Evolutionary conservation across 1,140 invertebrate species (phyloP).

Genomic region (Carposina sasakii): DNA sequence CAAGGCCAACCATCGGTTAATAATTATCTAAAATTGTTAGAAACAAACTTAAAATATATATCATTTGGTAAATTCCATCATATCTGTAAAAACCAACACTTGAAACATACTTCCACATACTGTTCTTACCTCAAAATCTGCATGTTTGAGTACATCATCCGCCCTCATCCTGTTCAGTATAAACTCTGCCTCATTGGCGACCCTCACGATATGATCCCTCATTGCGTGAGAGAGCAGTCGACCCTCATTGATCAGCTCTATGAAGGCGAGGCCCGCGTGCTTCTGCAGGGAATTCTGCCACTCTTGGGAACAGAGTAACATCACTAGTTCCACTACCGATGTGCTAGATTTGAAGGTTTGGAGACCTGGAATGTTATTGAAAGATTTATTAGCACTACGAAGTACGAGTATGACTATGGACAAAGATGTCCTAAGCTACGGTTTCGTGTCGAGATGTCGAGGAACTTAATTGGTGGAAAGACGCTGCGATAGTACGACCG

Average conservation of each 20-base stretch:
- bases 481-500: too few species aligned
- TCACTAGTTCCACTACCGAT: slow-evolving; percentile 97
- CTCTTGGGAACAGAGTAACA: slow-evolving; percentile 99
- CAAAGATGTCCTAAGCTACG: too few species aligned
- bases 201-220: slow-evolving; percentile 98
- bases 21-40: too few species aligned
- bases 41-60: too few species aligned
- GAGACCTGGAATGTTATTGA: slow-evolving; percentile 77
- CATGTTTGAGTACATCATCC: slow-evolving; percentile 98
- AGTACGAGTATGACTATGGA: too few species aligned
- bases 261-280: slow-evolving; percentile 98
- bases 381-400: too few species aligned
- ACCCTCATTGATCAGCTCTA: slow-evolving; percentile 99
- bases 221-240: slow-evolving; percentile 97
- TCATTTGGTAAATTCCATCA: too few species aligned
- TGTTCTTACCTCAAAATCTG: slow-evolving; percentile 92
- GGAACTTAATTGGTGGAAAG: too few species aligned
- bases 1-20: too few species aligned
- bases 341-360: slow-evolving; percentile 97
- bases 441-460: too few species aligned
- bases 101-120: too few species aligned
- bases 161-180: slow-evolving; percentile 98
- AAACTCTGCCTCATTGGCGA: slow-evolving; percentile 99
- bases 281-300: slow-evolving; percentile 99
- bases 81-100: too few species aligned